phyloP scores from a whole-genome alignment of 2,888 invertebrate species.

The Apamea anceps region DNA sequence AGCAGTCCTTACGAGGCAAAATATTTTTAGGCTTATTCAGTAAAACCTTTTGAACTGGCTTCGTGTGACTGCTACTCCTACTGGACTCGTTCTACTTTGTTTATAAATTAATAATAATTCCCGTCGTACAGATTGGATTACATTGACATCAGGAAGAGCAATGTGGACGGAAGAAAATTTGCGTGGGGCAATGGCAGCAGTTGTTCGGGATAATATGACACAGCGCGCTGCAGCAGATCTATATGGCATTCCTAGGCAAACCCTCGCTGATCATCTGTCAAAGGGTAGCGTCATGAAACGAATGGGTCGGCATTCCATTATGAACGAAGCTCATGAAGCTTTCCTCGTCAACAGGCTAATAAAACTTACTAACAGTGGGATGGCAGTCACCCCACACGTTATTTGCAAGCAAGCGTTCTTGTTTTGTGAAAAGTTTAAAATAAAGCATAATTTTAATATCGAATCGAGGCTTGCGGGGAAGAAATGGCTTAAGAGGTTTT shows the following conservation, averaged over 20 bases:
- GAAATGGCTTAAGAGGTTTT: conserved; percentile 45
- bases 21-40: background rate
- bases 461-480: conserved; percentile 32
- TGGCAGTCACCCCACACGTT: conserved; percentile 16
- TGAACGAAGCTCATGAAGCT: conserved; percentile 36
- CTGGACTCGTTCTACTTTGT: too few relatives aligned
- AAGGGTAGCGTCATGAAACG: conserved; percentile 22
- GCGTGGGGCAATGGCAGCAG: conserved; percentile 22
- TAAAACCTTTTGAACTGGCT: background rate
- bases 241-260: conserved; percentile 37
- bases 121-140: conserved; percentile 4
- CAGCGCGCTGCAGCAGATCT: conserved; percentile 20
- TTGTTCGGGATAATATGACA: conserved; percentile 7
- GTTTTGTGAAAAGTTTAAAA: conserved; percentile 32
- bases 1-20: background rate
- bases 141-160: conserved; percentile 5
- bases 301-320: conserved; percentile 27
- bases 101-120: conserved; percentile 2
- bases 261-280: conserved; percentile 23
- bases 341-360: conserved; percentile 19
- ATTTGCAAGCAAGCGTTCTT: conserved; percentile 43
- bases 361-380: conserved; percentile 13
- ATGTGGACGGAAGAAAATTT: conserved; percentile 35
- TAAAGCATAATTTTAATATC: conserved; percentile 44
- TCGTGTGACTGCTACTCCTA: background rate